Evolutionary conservation across 2,888 invertebrate species (phyloP), one percentile per base, ranked within the genome.

Genomic region (Noctua comes): DNA sequence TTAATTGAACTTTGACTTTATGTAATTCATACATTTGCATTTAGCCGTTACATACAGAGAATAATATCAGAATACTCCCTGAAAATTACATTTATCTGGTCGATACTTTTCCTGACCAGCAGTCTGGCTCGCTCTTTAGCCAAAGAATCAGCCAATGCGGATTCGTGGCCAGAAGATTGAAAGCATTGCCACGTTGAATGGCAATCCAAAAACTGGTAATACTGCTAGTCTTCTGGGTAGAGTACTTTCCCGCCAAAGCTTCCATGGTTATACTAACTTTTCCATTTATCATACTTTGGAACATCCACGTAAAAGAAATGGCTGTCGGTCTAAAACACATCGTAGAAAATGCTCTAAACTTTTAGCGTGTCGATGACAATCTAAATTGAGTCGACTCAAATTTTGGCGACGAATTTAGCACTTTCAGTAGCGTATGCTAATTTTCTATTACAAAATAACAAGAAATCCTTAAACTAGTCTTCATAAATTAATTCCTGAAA

Each of bases 401-500:
- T 57, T 59, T 59, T 27, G 16, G 7, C 7, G 27, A 59, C 27
- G 16, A 16, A 1, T 59, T 59, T 27, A 16, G 27, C 59, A 59
- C 27, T 59, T 59, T 27, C 16, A 27, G 59, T 27, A 27, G 27
- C 16, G 4, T 59, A 27, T 59, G 4, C n/a, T 18, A 36, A 74
- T 76, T 64, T 76, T 43, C 18, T 43, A 31, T 51, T 18, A 43
- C 27, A 18, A 27, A 40, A 76, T 76, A 43, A 31, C 40, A 76
- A 31, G 76, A 40, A 76, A 48, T 8, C 27, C 0, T 76, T 8
- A 62, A 75, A 76, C 31, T 51, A 21, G 31, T 43, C 24, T 43
- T 16, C 31, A 27, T 51, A 24, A 65, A 24, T 13, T 36, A 40
- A 40, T 77, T 77, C 46, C 54, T 48, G 77, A 40, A 77, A 77